Evolutionary conservation across 2,888 invertebrate genomes (phyloP).

Genomic region (Rhingia rostrata): DNA sequence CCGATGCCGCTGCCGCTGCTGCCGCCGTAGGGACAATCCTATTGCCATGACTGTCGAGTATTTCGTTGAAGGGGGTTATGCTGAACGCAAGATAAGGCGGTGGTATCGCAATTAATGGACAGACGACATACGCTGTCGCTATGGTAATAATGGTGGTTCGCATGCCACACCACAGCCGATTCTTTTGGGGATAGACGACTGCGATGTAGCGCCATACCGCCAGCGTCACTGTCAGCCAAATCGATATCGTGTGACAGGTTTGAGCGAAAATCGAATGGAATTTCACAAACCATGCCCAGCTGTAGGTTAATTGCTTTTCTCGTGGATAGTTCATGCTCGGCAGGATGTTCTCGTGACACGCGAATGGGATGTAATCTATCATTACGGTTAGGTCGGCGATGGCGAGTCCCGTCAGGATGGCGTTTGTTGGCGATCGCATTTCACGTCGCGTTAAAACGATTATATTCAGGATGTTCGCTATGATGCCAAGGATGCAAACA

Average conservation of each 20-base stretch:
- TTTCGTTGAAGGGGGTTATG: slow-evolving; percentile 86
- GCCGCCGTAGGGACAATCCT: slow-evolving; percentile 68
- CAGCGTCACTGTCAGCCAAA: slow-evolving; percentile 95
- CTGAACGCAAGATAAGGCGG: slow-evolving; percentile 92
- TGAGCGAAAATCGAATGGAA: slow-evolving; percentile 96
- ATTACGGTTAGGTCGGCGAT: slow-evolving; percentile 97
- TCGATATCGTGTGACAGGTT: slow-evolving; percentile 94
- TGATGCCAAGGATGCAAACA: slow-evolving; percentile 94
- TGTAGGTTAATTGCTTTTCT: slow-evolving; percentile 86
- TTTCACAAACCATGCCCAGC: slow-evolving; percentile 92
- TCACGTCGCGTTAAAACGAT: slow-evolving; percentile 94
- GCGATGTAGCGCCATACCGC: slow-evolving; percentile 97
- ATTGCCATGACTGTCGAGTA: slow-evolving; percentile 79
- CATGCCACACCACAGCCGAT: slow-evolving; percentile 92
- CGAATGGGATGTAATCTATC: slow-evolving; percentile 96
- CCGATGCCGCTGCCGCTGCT: slow-evolving; percentile 7
- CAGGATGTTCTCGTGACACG: slow-evolving; percentile 90
- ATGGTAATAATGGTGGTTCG: slow-evolving; percentile 90
- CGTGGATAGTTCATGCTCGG: slow-evolving; percentile 81
- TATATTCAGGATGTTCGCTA: slow-evolving; percentile 96
- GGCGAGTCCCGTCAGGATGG: slow-evolving; percentile 94
- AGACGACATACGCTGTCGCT: slow-evolving; percentile 90
- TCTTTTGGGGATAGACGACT: slow-evolving; percentile 91
- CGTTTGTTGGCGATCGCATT: slow-evolving; percentile 96
- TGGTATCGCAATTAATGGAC: slow-evolving; percentile 87